These are phyloP conservation scores for Pantherophis vulpinus DNA, from an alignment of 2,797 vertebrate species.

Conservation along the genomic window DNA sequence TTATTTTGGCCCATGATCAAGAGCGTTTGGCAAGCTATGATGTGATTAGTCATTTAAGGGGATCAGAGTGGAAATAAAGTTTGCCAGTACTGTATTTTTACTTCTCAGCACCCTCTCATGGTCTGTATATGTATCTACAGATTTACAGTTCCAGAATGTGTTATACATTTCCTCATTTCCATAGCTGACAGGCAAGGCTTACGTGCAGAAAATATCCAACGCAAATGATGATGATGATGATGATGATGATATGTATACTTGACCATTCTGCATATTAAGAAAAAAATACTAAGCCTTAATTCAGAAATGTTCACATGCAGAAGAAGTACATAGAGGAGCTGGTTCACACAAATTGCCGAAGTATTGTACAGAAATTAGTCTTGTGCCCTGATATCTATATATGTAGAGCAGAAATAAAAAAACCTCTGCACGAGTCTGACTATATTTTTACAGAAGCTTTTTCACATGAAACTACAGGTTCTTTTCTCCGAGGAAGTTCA, in stretches of 20 bases:
- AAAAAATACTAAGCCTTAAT: neutral
- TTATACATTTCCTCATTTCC: neutral
- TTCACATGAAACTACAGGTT: neutral
- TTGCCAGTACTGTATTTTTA: neutral
- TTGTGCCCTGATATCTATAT: neutral
- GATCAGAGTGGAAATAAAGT: neutral
- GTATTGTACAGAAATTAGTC: neutral
- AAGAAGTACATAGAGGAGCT: neutral
- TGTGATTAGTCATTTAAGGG: constrained; percentile 31
- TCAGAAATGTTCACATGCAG: neutral
- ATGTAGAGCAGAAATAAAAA: neutral
- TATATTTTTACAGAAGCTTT: neutral
- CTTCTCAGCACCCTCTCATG: constrained; percentile 33
- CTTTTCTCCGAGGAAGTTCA: neutral
- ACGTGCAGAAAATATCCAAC: neutral
- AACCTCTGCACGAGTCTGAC: neutral
- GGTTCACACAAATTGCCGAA: neutral
- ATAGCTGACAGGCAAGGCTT: neutral
- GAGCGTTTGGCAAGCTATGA: constrained; percentile 6
- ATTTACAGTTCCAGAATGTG: neutral
- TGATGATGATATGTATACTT: neutral
- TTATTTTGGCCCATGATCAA: constrained; percentile 2
- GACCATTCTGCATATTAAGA: neutral
- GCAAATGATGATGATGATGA: neutral
- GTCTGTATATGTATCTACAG: constrained; percentile 13